Percentiles rank a stretch among this genome's conserved stretches.
These are phyloP conservation scores for Aleiodes sp. DNA, from an alignment of 1,140 invertebrate genomes.

Conservation along the genomic window DNA sequence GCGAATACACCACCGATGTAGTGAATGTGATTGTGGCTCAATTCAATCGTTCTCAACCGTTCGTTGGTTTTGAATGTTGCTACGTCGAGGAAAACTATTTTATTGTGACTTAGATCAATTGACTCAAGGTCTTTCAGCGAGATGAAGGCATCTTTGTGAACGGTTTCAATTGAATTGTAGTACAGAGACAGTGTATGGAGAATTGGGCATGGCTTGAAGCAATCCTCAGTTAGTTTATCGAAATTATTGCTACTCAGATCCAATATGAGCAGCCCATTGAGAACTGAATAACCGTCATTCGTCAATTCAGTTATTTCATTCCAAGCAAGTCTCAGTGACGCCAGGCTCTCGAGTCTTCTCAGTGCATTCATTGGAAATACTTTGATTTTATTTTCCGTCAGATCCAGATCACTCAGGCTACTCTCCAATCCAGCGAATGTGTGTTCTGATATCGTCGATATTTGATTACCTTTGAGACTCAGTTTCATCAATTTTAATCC, in stretches of 20 bases:
- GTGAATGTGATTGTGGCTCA: conserved; percentile 90
- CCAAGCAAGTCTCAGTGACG: conserved; percentile 80
- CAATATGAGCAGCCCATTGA: conserved; percentile 78
- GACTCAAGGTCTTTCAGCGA: conserved; percentile 80
- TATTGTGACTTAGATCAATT: conserved; percentile 88
- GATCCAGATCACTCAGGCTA: conserved; percentile 81
- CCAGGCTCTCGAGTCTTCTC: conserved; percentile 77
- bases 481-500: conserved; percentile 83
- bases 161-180: conserved; percentile 81
- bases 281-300: conserved; percentile 75
- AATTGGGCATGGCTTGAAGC: conserved; percentile 81
- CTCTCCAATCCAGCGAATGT: conserved; percentile 86
- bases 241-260: conserved; percentile 90
- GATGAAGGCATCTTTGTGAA: conserved; percentile 81
- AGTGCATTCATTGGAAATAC: conserved; percentile 83
- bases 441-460: conserved; percentile 82
- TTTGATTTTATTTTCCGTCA: conserved; percentile 86
- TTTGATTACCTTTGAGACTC: conserved; percentile 84
- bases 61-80: conserved; percentile 79
- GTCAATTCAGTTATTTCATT: conserved; percentile 81
- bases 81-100: conserved; percentile 77
- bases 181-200: conserved; percentile 83
- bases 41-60: conserved; percentile 81
- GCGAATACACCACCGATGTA: conserved; percentile 83
- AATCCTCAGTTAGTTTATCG: conserved; percentile 76